A percentile compares a stretch with the other conserved stretches of the same genome.
These are phyloP conservation scores for Myxocyprinus asiaticus DNA, from an alignment of 2,113 vertebrate species.

Conservation along the genomic window DNA sequence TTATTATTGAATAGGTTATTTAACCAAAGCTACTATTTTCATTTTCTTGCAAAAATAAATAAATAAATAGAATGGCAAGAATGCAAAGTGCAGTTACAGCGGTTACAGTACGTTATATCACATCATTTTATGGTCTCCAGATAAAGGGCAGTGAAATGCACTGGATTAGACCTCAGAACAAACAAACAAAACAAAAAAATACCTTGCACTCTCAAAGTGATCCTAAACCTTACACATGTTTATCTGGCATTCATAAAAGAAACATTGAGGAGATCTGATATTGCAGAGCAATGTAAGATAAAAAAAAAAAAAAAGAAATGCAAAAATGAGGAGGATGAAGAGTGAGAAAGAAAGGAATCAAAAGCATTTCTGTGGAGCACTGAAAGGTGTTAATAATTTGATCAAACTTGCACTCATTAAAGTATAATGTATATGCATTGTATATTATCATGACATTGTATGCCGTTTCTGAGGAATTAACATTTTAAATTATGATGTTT, in stretches of 20 bases:
- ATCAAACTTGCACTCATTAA: no score
- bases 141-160: conserved; percentile 25
- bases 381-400: conserved; percentile 38
- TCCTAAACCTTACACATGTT: not conserved
- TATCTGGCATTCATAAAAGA: not conserved
- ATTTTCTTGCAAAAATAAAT: not conserved
- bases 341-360: not conserved
- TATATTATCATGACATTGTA: no score
- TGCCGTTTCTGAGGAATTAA: no score
- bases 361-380: conserved; percentile 33
- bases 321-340: not conserved
- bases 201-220: no score
- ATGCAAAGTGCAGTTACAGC: conserved; percentile 33
- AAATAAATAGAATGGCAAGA: no score
- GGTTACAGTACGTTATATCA: no score
- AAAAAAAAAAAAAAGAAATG: conserved; percentile 10
- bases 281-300: conserved; percentile 9
- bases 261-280: not conserved
- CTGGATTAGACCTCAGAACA: conserved; percentile 4
- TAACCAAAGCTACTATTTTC: not conserved
- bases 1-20: not conserved
- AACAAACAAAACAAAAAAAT: not conserved
- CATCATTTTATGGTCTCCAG: conserved; percentile 25
- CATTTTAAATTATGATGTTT: not conserved
- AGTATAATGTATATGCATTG: no score